These are phyloP conservation scores for Pantherophis vulpinus DNA, from an alignment of 2,797 vertebrate genomes.

Conservation along the genomic window DNA sequence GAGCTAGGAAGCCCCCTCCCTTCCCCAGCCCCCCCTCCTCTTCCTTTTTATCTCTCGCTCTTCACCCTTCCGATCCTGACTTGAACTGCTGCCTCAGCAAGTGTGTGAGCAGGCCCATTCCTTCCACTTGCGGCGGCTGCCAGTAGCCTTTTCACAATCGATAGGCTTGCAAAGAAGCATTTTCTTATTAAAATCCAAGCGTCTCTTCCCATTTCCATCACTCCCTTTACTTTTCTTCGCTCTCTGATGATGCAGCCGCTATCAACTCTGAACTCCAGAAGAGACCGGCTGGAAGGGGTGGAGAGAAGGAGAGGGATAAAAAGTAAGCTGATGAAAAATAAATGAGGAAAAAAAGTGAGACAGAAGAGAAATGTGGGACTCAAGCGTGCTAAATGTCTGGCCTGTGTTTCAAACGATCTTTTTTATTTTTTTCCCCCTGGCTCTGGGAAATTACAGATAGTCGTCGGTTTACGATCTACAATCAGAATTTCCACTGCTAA, in stretches of 20 bases:
- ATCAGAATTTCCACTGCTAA: background rate
- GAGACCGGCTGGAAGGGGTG: too few species aligned
- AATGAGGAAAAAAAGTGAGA: background rate
- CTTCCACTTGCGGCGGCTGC: background rate
- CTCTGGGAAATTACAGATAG: background rate
- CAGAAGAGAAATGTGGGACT: background rate
- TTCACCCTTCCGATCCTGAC: background rate
- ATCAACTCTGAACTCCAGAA: background rate
- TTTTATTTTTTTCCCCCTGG: background rate
- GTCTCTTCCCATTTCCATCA: background rate
- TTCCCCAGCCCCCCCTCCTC: background rate
- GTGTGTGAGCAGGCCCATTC: background rate
- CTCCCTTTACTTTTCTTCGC: background rate
- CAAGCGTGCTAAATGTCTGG: background rate
- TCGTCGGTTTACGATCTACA: background rate
- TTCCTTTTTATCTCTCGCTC: background rate
- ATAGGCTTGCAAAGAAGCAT: conserved; percentile 14
- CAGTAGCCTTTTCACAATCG: conserved; percentile 26
- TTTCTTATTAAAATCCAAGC: conserved; percentile 25
- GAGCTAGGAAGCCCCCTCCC: background rate
- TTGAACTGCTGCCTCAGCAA: conserved; percentile 19
- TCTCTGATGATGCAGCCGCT: background rate
- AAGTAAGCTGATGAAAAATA: too few species aligned
- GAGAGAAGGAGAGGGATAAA: too few species aligned
- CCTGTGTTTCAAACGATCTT: too few species aligned